Base-by-base conservation (phyloP, 1,140 invertebrate genomes). In the Phortica variegata region DNA sequence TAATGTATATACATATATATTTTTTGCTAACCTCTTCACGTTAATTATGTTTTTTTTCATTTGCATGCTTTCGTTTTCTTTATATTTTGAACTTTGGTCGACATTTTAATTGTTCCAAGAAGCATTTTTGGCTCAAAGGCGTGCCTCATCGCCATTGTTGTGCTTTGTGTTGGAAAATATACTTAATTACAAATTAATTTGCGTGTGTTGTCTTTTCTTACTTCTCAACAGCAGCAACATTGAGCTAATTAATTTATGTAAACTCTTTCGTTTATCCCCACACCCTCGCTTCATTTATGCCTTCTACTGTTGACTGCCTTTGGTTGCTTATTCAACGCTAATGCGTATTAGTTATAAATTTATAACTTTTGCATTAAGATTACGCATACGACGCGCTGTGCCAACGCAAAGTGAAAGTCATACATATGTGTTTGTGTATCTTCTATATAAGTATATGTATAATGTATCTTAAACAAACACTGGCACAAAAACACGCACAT, bases 111-210 rank as follows among this genome's bases (percentile, higher is more conserved):
- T n/a, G n/a, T n/a, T n/a, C n/a, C n/a, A n/a, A n/a, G n/a, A n/a
- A n/a, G n/a, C n/a, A n/a, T n/a, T n/a, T n/a, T n/a, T n/a, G n/a
- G n/a, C n/a, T n/a, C n/a, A n/a, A n/a, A n/a, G n/a, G n/a, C n/a
- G n/a, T n/a, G n/a, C n/a, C n/a, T n/a, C n/a, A n/a, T n/a, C n/a
- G n/a, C n/a, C n/a, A n/a, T n/a, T n/a, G n/a, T n/a, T n/a, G 26
- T 29, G 26, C 26, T 20, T 56, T 23, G 53, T n/a, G n/a, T n/a
- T n/a, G n/a, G n/a, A n/a, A n/a, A n/a, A n/a, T 26, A 10, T 26
- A 10, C 42, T 45, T 68, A 68, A 68, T 68, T 68, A 47, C 54
- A 68, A 68, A 63, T 68, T 68, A 68, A 68, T 68, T 68, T 62
- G 54, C 56, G 13, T 38, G 7, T 38, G 16, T 15, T 38, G 36